A percentile compares a stretch with the other conserved stretches of the same genome.
These are phyloP conservation scores for Hystrix brachyura DNA, from an alignment of 2,113 vertebrate genomes.

Conservation along the genomic window DNA sequence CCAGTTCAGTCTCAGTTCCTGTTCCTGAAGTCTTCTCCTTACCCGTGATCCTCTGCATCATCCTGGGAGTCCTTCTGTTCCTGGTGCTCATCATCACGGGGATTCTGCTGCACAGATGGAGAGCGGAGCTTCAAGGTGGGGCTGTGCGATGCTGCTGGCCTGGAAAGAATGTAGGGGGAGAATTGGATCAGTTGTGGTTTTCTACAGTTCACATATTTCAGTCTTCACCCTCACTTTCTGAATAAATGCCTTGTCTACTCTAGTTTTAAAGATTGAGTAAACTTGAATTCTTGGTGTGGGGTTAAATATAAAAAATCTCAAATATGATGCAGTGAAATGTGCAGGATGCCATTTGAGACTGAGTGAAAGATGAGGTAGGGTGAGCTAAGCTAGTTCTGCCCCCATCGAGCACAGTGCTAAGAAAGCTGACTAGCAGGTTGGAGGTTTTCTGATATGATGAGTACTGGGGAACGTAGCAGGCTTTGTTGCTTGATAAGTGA, in stretches of 20 bases:
- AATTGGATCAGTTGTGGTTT: not conserved
- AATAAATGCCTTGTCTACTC: not conserved
- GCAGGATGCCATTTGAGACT: not conserved
- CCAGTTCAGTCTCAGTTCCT: not conserved
- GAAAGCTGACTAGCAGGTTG: not conserved
- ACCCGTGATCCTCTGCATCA: not conserved
- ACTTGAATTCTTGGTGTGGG: not conserved
- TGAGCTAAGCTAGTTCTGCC: not conserved
- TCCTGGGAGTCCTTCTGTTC: not conserved
- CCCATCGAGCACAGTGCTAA: not conserved
- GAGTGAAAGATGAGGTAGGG: not conserved
- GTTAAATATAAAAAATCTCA: not conserved
- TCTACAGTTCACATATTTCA: not conserved
- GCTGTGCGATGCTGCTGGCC: fast-evolving
- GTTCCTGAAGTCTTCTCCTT: not conserved
- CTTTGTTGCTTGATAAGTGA: not conserved
- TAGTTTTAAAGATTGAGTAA: not conserved
- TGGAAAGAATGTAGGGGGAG: not conserved
- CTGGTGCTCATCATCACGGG: not conserved
- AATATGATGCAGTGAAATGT: not conserved
- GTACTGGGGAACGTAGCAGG: not conserved
- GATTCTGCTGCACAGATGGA: not conserved
- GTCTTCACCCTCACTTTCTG: not conserved
- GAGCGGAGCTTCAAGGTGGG: not conserved
- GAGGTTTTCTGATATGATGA: not conserved